Evolutionary conservation across 2,888 invertebrate species (phyloP), one percentile per base, ranked within the genome.

Genomic region (Norana najaformis): DNA sequence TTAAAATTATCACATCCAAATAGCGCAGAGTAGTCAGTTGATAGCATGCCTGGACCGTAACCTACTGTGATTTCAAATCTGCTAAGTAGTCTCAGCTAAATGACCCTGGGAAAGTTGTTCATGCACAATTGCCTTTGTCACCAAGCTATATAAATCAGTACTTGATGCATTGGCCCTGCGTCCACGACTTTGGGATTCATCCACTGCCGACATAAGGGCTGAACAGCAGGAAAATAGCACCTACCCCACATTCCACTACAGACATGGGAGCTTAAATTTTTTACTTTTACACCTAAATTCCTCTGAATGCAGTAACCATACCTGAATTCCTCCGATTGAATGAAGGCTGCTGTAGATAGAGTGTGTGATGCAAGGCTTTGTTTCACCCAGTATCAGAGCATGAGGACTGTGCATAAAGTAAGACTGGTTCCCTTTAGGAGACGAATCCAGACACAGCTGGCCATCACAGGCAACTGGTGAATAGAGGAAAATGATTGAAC

Each of bases 361-460:
- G 37, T 85, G 85, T 23, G 85, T 85, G 37, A 85, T 37, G 37
- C 85, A 85, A 0, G 85, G 36, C 23, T 85, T 85, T 36, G 85
- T 85, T 36, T 85, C 85, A 85, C 85, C 85, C 85, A 85, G 37
- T 23, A 85, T 85, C 85, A 85, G 16, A 1, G 85, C 85, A 85
- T 85, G 85, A 36, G 85, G 85, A 85, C 85, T 85, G 85, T 85
- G 85, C 85, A 85, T 85, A 23, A 85, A 85, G 85, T 36, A 85
- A 85, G 85, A 85, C 85, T 85, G 85, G 85, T 85, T 85, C 36
- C 85, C 85, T 85, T 85, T 85, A 6, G 85, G 85, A 85, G 85
- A 36, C 23, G 85, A 85, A 85, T 85, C 85, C 36, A 85, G 85
- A 23, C 85, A 85, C 37, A 85, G 85, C 85, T 85, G 85, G 23